phyloP scores from a whole-genome alignment of 1,140 invertebrate genomes.

The Megalonaias nervosa region DNA sequence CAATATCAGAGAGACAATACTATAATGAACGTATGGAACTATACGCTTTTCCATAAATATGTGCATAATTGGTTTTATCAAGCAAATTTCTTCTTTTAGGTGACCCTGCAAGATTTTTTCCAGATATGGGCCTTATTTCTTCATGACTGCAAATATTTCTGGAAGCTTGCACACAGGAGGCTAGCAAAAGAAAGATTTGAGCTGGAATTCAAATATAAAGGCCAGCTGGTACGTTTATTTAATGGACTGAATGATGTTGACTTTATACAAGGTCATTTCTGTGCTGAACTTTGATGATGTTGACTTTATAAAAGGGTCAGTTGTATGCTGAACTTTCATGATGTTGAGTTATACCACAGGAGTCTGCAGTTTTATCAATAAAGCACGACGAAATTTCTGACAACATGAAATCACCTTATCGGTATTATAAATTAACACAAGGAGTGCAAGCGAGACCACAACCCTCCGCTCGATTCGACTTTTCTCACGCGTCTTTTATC shows the following conservation, averaged over 20 bases:
- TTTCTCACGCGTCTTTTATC: too few species aligned
- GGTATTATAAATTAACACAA: too few species aligned
- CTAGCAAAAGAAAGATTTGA: conserved; percentile 64
- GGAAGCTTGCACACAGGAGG: conserved; percentile 65
- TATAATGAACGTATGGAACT: too few species aligned
- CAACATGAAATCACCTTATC: too few species aligned
- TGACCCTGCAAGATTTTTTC: conserved; percentile 60
- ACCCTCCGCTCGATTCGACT: too few species aligned
- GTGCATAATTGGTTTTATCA: neutral
- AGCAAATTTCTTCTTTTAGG: conserved; percentile 35
- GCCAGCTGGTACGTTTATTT: conserved; percentile 54
- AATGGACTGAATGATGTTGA: neutral
- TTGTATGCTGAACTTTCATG: too few species aligned
- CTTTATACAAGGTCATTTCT: too few species aligned
- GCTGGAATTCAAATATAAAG: conserved; percentile 58
- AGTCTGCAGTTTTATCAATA: too few species aligned
- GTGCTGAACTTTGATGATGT: neutral
- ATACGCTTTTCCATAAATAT: neutral
- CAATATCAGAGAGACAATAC: too few species aligned
- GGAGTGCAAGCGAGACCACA: too few species aligned
- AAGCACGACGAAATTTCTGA: too few species aligned
- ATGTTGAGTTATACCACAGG: too few species aligned
- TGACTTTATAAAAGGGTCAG: neutral
- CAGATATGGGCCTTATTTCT: conserved; percentile 65
- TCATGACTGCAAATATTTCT: conserved; percentile 66